Conservation (phyloP, 2,888 invertebrate genomes). For the Harmothoe impar region DNA sequence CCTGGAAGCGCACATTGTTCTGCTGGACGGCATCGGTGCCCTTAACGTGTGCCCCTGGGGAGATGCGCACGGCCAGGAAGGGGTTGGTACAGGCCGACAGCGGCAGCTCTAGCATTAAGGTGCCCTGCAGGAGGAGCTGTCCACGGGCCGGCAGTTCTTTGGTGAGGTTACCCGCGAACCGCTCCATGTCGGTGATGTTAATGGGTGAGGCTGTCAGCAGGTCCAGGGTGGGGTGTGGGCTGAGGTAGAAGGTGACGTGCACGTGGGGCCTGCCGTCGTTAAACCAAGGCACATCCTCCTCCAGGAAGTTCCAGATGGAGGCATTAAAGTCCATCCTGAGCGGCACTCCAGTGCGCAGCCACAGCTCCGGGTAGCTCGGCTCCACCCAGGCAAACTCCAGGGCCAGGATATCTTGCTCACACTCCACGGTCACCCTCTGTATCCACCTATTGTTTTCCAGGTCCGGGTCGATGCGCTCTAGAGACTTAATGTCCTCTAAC, state of each 20-base stretch:
- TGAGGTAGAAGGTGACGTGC: not conserved
- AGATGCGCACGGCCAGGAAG: not conserved
- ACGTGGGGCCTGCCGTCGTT: not conserved
- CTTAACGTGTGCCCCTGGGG: not conserved
- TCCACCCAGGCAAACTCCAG: not conserved
- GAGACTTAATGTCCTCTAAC: not conserved
- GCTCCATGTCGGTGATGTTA: conserved; percentile 14
- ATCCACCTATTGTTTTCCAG: not conserved
- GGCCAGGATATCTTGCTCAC: not conserved
- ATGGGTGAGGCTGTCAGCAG: not conserved
- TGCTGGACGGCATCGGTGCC: not conserved
- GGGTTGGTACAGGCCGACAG: not conserved
- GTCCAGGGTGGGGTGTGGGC: not conserved
- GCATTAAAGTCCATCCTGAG: not conserved
- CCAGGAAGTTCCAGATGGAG: conserved; percentile 15
- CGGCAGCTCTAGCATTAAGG: not conserved
- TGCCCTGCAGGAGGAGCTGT: not conserved
- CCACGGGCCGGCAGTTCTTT: not conserved
- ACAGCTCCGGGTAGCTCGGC: not conserved
- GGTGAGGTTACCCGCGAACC: not conserved
- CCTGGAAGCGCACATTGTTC: conserved; percentile 37
- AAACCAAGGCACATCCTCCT: not conserved
- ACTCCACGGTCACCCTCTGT: not conserved
- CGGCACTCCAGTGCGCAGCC: not conserved
- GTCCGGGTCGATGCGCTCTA: conserved; percentile 3